phyloP scores from a whole-genome alignment of 2,888 invertebrate genomes.

The Endotricha flammealis region DNA sequence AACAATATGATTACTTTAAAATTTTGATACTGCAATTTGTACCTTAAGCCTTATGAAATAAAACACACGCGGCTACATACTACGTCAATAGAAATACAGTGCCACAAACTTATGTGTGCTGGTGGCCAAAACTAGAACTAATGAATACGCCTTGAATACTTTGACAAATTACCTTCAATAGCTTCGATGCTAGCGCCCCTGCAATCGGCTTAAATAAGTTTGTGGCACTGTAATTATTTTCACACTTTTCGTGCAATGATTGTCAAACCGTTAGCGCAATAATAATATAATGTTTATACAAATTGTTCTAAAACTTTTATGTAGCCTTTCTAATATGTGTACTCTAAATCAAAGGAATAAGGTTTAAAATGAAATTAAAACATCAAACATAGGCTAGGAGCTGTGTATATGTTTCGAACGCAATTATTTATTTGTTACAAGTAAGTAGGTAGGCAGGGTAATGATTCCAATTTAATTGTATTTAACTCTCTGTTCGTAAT shows the following conservation, averaged over 20 bases:
- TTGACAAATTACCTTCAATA: too few species aligned
- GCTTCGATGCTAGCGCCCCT: too few species aligned
- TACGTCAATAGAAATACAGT: neutral
- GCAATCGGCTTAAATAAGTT: too few species aligned
- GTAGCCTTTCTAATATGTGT: neutral
- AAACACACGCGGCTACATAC: neutral
- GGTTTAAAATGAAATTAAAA: conserved; percentile 2
- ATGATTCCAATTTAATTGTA: conserved; percentile 50
- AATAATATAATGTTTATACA: conserved; percentile 8
- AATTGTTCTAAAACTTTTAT: conserved; percentile 2
- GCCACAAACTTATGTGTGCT: too few species aligned
- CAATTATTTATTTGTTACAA: conserved; percentile 43
- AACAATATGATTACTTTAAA: too few species aligned
- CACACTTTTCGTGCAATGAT: conserved; percentile 6
- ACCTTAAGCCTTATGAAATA: too few species aligned
- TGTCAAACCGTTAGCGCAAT: conserved; percentile 8
- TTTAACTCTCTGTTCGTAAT: conserved; percentile 30
- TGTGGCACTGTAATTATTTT: conserved; percentile 8
- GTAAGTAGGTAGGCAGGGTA: conserved; percentile 39
- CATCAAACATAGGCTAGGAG: conserved; percentile 13
- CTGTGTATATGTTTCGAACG: conserved; percentile 35
- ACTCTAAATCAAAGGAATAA: neutral
- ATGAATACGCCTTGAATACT: too few species aligned
- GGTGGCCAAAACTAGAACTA: too few species aligned
- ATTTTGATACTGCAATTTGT: too few species aligned